Base-by-base conservation (phyloP, 2,797 vertebrate species). In the Jordanella pulchra region DNA sequence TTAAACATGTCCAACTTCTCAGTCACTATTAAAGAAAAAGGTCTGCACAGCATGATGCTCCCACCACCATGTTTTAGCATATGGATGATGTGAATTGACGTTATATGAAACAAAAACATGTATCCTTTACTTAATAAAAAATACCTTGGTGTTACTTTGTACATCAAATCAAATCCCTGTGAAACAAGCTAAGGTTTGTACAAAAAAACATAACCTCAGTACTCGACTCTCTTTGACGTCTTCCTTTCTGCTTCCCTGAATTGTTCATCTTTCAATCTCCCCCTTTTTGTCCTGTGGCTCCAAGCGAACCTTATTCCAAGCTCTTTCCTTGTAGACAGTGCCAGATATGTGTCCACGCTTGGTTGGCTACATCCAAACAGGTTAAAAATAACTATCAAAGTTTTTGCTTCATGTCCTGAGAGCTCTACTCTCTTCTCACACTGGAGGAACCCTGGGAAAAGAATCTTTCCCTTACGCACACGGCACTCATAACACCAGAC, bases 381-480 rank as follows among this genome's bases (percentile, higher is more conserved):
- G 91, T 91, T 93, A 94, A 91, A 93, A 93, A 94, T 93, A 94
- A 91, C 89, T 72, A 84, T 79, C 81, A 74, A 78, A 74, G 74
- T 80, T 90, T 72, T 91, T 81, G 69, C 85, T 87, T 81, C 76
- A 76, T 87, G 91, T 89, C 88, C 89, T 90, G 89, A 91, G 92
- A 93, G 90, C 90, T 91, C 82, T 84, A 83, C 86, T 92, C 87
- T 90, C 90, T 91, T 93, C 92, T 93, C 91, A 93, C 89, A 93
- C 90, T 91, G 87, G 84, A 88, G 84, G 82, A 93, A 91, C 86
- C 91, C 90, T 93, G 93, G 93, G 93, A 93, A 94, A 91, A 91
- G 71, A 93, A 91, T 93, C 85, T 93, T 94, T 93, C 90, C 89
- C 88, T 92, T 91, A 94, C 87, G 83, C 90, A 93, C 86, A 87